Conservation (phyloP, 53 echinoderm and acorn worm species). For the Henricia sp. region DNA sequence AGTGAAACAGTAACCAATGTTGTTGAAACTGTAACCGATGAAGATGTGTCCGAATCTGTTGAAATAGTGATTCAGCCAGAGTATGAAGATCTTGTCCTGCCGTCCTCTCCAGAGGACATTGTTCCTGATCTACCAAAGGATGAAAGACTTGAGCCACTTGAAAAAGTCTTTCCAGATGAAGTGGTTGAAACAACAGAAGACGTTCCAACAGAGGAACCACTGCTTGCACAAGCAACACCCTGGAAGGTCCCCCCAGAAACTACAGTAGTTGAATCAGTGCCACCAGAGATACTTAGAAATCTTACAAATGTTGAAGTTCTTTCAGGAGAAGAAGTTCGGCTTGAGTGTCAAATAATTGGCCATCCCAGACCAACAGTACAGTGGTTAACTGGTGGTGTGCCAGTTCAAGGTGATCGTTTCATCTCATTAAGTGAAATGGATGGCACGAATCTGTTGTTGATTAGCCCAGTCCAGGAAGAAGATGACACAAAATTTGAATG, state of each 20-base stretch:
- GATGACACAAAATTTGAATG: constrained; percentile 96
- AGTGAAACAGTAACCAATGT: constrained; percentile 35
- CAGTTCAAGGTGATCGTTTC: constrained; percentile 76
- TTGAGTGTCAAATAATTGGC: constrained; percentile 83
- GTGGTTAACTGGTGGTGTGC: constrained; percentile 78
- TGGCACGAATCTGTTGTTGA: constrained; percentile 81
- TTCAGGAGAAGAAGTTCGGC: constrained; percentile 70
- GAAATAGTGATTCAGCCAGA: constrained; percentile 48
- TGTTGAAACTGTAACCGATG: constrained; percentile 46
- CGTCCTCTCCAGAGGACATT: constrained; percentile 41
- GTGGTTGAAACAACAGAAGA: constrained; percentile 41
- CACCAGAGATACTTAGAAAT: constrained; percentile 74
- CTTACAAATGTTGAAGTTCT: constrained; percentile 73
- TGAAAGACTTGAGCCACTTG: constrained; percentile 20
- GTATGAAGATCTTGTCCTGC: constrained; percentile 32
- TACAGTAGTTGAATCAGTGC: constrained; percentile 12
- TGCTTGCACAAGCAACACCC: constrained; percentile 26
- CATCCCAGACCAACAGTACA: constrained; percentile 75
- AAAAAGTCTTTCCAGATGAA: constrained; percentile 44
- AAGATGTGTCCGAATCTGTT: constrained; percentile 43
- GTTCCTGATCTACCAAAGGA: constrained; percentile 18
- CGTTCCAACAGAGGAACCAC: background rate
- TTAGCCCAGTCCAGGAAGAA: constrained; percentile 77
- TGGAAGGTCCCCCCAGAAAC: constrained; percentile 18
- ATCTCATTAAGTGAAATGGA: constrained; percentile 73